Evolutionary conservation across 2,113 vertebrate species (phyloP), one percentile per base, ranked within the genome.

Genomic region (Oreotragus oreotragus): DNA sequence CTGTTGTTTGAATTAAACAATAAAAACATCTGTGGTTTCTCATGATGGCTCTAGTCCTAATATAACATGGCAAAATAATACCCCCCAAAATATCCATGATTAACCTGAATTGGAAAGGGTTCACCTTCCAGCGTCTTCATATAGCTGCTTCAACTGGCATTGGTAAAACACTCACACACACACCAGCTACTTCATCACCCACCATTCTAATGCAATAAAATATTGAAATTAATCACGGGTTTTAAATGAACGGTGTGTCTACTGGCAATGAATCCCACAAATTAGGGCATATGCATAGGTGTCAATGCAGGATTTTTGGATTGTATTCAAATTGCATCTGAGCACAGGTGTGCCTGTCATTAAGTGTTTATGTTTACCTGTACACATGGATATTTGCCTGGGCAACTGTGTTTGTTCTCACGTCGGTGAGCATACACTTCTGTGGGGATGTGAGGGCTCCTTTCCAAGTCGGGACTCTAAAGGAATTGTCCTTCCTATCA

Each of bases 61-160:
- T 90, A 62, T 36, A 93, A 92, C 39, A 87, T 90, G 97, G 94
- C 90, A 96, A 94, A 98, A 92, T 96, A 96, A 94, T 70, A 90
- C 66, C 92, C 80, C 87, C 77, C 51, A 85, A 96, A 97, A 92
- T 95, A 97, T 88, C 94, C 96, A 85, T 58, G 94, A 95, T 86
- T 94, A 96, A 95, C 96, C 97, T 95, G 95, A 95, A 96, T 94
- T 88, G 85, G 60, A 84, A 58, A 94, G 30, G 49, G 49, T 28
- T 90, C 87, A n/a, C 81, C 64, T 91, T 28, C 23, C 53, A 28
- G 91, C 12, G n/a, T 73, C 94, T 96, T 87, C 25, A 7, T 9
- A 14, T 36, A 73, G 70, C 49, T 36, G 64, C 58, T 95, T 73
- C 64, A 43, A 17, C n/a, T 47, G 49, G 60, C 94, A 15, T 47